A percentile compares a stretch with the other conserved stretches of the same genome.
Conservation (phyloP, 2,888 invertebrate genomes). For the Cordilura impudica region DNA sequence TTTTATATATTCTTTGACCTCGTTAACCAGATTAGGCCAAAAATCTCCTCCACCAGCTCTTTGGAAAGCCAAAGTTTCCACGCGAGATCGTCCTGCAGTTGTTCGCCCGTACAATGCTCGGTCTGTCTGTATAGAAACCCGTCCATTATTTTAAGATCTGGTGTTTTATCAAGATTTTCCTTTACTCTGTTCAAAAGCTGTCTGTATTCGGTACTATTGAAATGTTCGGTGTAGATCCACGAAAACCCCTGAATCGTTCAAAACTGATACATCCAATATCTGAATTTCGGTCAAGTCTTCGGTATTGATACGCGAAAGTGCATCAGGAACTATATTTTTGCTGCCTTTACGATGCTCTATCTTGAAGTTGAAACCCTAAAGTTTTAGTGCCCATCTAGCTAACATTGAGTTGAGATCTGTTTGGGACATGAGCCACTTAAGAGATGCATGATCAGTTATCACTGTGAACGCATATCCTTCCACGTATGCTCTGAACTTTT, state of each 20-base stretch:
- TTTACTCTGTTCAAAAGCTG: not conserved
- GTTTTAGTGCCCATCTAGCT: too few species aligned
- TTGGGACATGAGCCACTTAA: too few species aligned
- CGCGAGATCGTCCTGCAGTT: slow-evolving; percentile 6
- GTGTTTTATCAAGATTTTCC: not conserved
- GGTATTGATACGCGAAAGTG: slow-evolving; percentile 28
- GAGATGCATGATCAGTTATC: too few species aligned
- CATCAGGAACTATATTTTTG: too few species aligned
- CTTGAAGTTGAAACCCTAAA: too few species aligned
- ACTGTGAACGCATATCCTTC: not conserved
- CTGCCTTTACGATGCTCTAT: too few species aligned
- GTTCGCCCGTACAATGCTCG: slow-evolving; percentile 9
- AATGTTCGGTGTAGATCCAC: slow-evolving; percentile 27
- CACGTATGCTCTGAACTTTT: not conserved
- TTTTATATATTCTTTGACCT: too few species aligned
- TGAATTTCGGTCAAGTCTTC: not conserved
- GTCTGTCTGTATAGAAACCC: slow-evolving; percentile 1
- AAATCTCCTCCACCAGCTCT: slow-evolving; percentile 23
- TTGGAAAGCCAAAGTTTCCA: slow-evolving; percentile 29
- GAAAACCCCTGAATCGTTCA: too few species aligned
- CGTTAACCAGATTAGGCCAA: slow-evolving; percentile 48
- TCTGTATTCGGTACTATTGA: too few species aligned
- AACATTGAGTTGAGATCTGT: slow-evolving; percentile 27
- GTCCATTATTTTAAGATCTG: too few species aligned
- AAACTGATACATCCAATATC: not conserved